Evolutionary conservation across 2,113 vertebrate species (phyloP).

Genomic region (Calyptomena viridis): DNA sequence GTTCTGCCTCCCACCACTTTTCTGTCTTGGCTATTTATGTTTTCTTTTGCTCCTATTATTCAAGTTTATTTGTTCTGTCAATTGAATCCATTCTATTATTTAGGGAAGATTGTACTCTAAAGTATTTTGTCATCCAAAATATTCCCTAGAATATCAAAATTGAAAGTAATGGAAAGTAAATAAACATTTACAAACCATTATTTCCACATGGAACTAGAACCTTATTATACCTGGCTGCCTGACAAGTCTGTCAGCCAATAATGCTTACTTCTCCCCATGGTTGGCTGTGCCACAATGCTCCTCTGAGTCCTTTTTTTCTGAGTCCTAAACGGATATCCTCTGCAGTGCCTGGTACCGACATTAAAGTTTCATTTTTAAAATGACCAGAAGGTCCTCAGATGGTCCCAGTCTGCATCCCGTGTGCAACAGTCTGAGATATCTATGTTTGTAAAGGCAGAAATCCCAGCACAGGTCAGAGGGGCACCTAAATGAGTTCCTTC

Average conservation of each 20-base stretch:
- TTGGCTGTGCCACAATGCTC: not conserved
- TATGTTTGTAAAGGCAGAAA: not conserved
- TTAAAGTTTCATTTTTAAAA: not conserved
- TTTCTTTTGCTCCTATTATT: not conserved
- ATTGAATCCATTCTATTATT: slow-evolving; percentile 24
- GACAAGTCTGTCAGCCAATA: slow-evolving; percentile 49
- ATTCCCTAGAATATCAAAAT: slow-evolving; percentile 21
- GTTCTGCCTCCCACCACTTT: slow-evolving; percentile 19
- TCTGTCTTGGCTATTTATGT: slow-evolving; percentile 41
- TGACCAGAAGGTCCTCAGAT: not conserved
- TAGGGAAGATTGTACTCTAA: not conserved
- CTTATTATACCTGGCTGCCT: slow-evolving; percentile 20
- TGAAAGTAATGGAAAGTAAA: slow-evolving; percentile 35
- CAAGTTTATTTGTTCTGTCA: slow-evolving; percentile 48
- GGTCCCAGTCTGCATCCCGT: not conserved
- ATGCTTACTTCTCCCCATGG: not conserved
- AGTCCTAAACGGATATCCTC: not conserved
- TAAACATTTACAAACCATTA: slow-evolving; percentile 40
- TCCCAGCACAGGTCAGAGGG: not conserved
- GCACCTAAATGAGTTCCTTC: not conserved
- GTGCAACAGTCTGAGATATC: not conserved
- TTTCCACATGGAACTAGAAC: slow-evolving; percentile 19
- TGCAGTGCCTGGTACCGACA: not conserved
- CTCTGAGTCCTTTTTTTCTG: not conserved
- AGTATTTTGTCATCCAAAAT: slow-evolving; percentile 28